phyloP scores from a whole-genome alignment of 2,888 invertebrate genomes.

The Nemapogon koenigi region DNA sequence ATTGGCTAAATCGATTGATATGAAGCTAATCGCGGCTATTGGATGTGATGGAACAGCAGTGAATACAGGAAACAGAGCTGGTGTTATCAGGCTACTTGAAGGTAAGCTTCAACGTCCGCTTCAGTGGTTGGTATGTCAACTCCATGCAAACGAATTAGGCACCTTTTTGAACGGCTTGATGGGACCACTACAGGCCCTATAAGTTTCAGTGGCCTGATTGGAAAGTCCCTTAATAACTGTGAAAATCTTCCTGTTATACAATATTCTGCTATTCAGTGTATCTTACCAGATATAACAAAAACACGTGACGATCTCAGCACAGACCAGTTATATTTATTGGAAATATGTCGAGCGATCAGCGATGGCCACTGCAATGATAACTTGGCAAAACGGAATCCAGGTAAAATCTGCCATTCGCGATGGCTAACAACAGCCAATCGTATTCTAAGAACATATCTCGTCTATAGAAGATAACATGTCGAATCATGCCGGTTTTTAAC shows the following conservation, averaged over 20 bases:
- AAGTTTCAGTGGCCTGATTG: neutral
- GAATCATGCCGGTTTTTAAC: slow-evolving; percentile 6
- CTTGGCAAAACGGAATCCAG: slow-evolving; percentile 3
- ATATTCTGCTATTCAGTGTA: neutral
- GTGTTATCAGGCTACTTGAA: slow-evolving; percentile 8
- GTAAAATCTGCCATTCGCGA: slow-evolving; percentile 5
- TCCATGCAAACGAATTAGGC: slow-evolving; percentile 5
- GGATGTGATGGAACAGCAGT: slow-evolving; percentile 9
- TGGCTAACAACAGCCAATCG: slow-evolving; percentile 10
- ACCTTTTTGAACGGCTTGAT: slow-evolving; percentile 6
- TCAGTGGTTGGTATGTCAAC: slow-evolving; percentile 9
- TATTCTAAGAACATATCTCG: slow-evolving; percentile 4
- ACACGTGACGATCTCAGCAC: slow-evolving; percentile 9
- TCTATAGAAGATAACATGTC: neutral
- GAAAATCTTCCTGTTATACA: neutral
- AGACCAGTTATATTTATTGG: slow-evolving; percentile 8
- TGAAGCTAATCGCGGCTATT: slow-evolving; percentile 5
- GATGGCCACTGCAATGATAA: neutral
- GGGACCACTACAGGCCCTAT: slow-evolving; percentile 1
- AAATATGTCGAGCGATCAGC: slow-evolving; percentile 6
- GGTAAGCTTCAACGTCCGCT: slow-evolving; percentile 4
- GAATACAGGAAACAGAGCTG: slow-evolving; percentile 6
- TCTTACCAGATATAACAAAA: neutral
- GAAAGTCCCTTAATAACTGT: neutral
- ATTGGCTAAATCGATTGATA: neutral